These are phyloP conservation scores for Isaurus tuberculatus DNA, from an alignment of 92 coral and sea anemone genomes.

Conservation along the genomic window DNA sequence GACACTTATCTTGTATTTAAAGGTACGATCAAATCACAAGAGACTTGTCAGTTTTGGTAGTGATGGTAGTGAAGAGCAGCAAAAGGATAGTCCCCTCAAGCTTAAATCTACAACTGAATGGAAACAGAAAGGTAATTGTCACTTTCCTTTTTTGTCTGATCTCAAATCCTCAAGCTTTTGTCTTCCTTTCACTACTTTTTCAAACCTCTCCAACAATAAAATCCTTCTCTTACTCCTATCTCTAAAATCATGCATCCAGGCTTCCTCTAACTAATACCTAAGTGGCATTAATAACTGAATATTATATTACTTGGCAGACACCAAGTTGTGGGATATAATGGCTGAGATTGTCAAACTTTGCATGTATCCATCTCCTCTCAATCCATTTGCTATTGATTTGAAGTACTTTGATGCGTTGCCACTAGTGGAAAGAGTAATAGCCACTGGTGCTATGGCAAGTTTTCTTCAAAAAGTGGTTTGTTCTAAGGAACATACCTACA, in stretches of 20 bases:
- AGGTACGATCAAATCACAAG: conserved; percentile 96
- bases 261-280: too few species aligned
- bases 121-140: conserved; percentile 94
- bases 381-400: conserved; percentile 94
- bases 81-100: conserved; percentile 93
- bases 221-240: too few species aligned
- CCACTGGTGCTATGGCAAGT: conserved; percentile 96
- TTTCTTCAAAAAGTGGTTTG: conserved; percentile 91
- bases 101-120: conserved; percentile 87
- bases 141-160: too few species aligned
- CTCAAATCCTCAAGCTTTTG: too few species aligned
- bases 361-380: conserved; percentile 93
- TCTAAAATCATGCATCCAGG: too few species aligned
- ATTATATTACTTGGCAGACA: conserved; percentile 56
- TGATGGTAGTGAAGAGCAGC: conserved; percentile 78
- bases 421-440: conserved; percentile 77
- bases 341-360: conserved; percentile 92
- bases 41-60: conserved; percentile 86
- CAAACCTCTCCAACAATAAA: too few species aligned
- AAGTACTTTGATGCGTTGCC: conserved; percentile 92
- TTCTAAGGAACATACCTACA: conserved; percentile 94
- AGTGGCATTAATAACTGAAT: too few species aligned
- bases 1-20: not conserved
- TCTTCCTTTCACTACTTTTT: too few species aligned
- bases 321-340: conserved; percentile 96